Evolutionary conservation across 2,797 vertebrate species (phyloP), one percentile per base, ranked within the genome.

Genomic region (Babyrousa celebensis): DNA sequence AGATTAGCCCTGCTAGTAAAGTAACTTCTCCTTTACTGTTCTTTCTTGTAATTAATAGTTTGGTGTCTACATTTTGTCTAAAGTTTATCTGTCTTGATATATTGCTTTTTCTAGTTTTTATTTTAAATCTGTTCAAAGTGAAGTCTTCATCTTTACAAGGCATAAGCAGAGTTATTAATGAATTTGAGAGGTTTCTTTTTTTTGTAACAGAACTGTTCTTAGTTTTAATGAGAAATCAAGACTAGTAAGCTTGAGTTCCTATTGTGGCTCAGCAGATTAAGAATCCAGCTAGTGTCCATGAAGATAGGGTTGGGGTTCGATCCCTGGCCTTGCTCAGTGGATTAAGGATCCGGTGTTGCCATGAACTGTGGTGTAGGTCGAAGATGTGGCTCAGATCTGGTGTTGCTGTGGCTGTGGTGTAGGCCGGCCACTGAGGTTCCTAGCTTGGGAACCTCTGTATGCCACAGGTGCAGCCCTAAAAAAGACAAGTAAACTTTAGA

Each of bases 81-180:
- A 79, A 67, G 15, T n/a, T 79, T n/a, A 27, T 52, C 32, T 68
- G n/a, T 75, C n/a, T 62, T 82, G 6, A 18, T 65, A 86, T 27
- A 20, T 52, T 36, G 15, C 6, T 12, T 54, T 18, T 83, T 82
- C 1, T 68, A 32, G 60, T 62, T 83, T 82, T 62, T 80, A 52
- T 84, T 77, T 77, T 88, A 77, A 70, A 71, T 48, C 71, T 86
- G 40, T 80, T 95, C 52, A 77, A 25, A 87, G 71, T 91, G 62
- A 89, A 60, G 43, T 85, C 18, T 77, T 86, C 89, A 36, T 91
- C 29, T 14, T 54, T 10, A 74, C 16, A 74, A 65, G 21, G 27
- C 40, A n/a, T 82, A 88, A 78, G 40, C 48, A 85, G 63, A 87
- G 87, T 58, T 84, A 43, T 12, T 82, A 36, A 54, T 82, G 40